phyloP scores from a whole-genome alignment of 1,140 invertebrate species.

The Oryzaephilus surinamensis region DNA sequence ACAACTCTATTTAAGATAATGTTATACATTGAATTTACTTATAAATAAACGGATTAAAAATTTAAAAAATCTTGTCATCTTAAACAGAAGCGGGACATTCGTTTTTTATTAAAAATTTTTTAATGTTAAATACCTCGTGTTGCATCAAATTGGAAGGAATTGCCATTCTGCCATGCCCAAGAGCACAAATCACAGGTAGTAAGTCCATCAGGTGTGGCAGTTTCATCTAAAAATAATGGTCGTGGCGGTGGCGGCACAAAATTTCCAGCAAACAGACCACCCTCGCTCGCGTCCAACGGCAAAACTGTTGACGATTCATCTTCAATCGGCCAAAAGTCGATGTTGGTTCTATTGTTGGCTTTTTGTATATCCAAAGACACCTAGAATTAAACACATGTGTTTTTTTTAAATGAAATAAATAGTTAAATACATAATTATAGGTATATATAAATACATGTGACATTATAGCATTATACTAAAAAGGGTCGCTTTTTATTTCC shows the following conservation, averaged over 20 bases:
- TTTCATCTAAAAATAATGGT: constrained; percentile 49
- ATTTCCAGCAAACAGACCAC: constrained; percentile 50
- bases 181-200: constrained; percentile 61
- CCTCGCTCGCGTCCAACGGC: constrained; percentile 46
- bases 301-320: constrained; percentile 36
- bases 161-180: constrained; percentile 44
- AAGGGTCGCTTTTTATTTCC: too few species aligned
- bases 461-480: neutral
- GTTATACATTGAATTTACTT: too few species aligned
- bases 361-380: constrained; percentile 3
- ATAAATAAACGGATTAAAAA: too few species aligned
- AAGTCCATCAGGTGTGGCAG: constrained; percentile 45
- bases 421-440: neutral
- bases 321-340: constrained; percentile 1
- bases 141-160: constrained; percentile 15
- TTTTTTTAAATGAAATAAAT: too few species aligned
- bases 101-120: too few species aligned
- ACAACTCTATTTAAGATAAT: too few species aligned
- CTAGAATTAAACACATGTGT: constrained; percentile 1
- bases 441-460: neutral
- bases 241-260: constrained; percentile 58
- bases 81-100: too few species aligned
- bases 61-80: too few species aligned
- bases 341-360: constrained; percentile 5
- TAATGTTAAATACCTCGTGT: too few species aligned